Evolutionary conservation across 2,888 invertebrate genomes (phyloP).

Genomic region (Melitaea athalia): DNA sequence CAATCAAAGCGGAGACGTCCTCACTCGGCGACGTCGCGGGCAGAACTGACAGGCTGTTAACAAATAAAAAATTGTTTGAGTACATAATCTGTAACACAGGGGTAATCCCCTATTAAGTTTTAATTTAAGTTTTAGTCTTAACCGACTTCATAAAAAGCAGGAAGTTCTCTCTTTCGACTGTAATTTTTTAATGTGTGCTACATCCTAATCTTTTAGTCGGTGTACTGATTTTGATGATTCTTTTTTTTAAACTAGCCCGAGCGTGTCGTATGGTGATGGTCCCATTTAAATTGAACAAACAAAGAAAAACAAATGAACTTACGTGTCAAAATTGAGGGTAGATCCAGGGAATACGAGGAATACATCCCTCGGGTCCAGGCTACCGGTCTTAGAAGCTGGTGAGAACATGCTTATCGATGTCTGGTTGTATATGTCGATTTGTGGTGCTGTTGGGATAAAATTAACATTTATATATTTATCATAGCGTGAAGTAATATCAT

Average conservation of each 20-base stretch:
- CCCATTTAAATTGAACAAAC: too few species aligned
- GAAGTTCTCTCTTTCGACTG: too few species aligned
- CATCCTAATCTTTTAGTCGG: too few species aligned
- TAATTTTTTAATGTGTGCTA: too few species aligned
- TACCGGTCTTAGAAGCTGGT: constrained; percentile 58
- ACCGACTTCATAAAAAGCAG: too few species aligned
- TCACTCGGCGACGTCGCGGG: constrained; percentile 49
- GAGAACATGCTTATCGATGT: constrained; percentile 75
- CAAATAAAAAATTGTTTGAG: neutral
- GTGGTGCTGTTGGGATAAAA: constrained; percentile 61
- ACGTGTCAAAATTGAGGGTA: constrained; percentile 54
- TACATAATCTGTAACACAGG: neutral
- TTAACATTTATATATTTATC: neutral
- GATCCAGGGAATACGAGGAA: constrained; percentile 66
- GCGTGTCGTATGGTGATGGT: too few species aligned
- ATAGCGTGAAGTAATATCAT: neutral
- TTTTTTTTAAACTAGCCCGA: too few species aligned
- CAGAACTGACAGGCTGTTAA: constrained; percentile 61
- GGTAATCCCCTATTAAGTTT: too few species aligned
- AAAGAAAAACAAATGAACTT: constrained; percentile 47
- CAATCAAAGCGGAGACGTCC: constrained; percentile 53
- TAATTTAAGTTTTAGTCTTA: too few species aligned
- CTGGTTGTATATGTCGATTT: constrained; percentile 75
- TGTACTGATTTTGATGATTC: too few species aligned
- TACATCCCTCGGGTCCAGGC: constrained; percentile 60